Conservation (phyloP, 2,797 vertebrate genomes). For the Somateria mollissima region DNA sequence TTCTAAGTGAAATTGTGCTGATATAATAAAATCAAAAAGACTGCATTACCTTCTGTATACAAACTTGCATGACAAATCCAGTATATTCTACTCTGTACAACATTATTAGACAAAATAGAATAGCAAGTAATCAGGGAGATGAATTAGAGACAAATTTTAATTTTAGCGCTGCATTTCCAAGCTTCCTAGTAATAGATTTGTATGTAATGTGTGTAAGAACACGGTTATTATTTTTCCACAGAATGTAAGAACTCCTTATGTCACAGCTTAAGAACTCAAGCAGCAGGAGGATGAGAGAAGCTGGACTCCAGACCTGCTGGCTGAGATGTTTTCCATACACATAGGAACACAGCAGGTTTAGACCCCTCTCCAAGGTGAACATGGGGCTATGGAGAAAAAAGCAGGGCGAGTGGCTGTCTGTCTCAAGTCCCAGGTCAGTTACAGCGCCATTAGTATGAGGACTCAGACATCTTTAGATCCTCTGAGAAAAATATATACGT, state of each 20-base stretch:
- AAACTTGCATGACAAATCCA: not conserved
- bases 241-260: not conserved
- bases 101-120: not conserved
- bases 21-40: not conserved
- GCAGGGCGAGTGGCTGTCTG: fast-evolving
- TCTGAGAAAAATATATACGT: not conserved
- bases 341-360: not conserved
- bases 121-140: not conserved
- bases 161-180: not conserved
- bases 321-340: not conserved
- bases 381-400: not conserved
- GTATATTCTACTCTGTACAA: not conserved
- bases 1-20: not conserved
- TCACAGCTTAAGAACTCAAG: not conserved
- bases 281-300: not conserved
- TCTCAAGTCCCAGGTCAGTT: not conserved
- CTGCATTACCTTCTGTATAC: not conserved
- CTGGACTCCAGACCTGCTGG: not conserved
- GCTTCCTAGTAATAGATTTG: not conserved
- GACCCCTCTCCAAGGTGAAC: not conserved
- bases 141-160: not conserved
- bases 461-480: not conserved
- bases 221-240: not conserved
- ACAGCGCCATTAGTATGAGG: not conserved
- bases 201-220: not conserved